Base-by-base conservation (phyloP, 2,888 invertebrate species). In the Eupelmus urozonus region DNA sequence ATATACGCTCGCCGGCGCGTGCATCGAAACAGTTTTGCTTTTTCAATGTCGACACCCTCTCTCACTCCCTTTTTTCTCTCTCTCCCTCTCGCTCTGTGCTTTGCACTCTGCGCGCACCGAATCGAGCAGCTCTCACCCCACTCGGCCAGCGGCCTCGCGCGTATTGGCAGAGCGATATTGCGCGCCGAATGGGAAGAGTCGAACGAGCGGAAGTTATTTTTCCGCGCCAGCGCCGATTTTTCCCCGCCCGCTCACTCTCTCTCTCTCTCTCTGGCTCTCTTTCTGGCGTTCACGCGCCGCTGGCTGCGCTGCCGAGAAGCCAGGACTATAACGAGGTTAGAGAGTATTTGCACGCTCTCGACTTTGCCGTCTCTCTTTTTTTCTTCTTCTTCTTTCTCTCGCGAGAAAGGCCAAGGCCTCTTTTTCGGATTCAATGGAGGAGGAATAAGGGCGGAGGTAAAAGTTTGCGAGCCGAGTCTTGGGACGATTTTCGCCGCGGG, bases 251-350 rank as follows among this genome's bases (percentile, higher is more conserved):
- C 76, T 80, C 83, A 82, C 80, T 81, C 74, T 82, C 81, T 40
- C 34, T 23, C 27, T 16, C 29, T 18, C 27, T 34, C 60, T 63
- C 59, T 34, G 45, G 16, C 53, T 59, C 65, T 72, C 60, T 73
- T 81, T 81, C 34, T n/a, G n/a, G n/a, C 79, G 42, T 79, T 81
- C 75, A 70, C 76, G 79, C 65, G 71, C 82, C 65, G 70, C 82
- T 18, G 2, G 83, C 86, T 87, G n/a, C n/a, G n/a, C n/a, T n/a
- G n/a, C n/a, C n/a, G n/a, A n/a, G n/a, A n/a, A n/a, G n/a, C n/a
- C n/a, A n/a, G n/a, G n/a, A n/a, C n/a, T n/a, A n/a, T n/a, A n/a
- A 87, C 86, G 85, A 86, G 84, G 86, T 87, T 86, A 86, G 84
- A 83, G 45, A 85, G 85, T 87, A 85, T 87, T 87, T 87, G 83